Evolutionary conservation across 1,140 invertebrate genomes (phyloP).

Genomic region (Ips typographus): DNA sequence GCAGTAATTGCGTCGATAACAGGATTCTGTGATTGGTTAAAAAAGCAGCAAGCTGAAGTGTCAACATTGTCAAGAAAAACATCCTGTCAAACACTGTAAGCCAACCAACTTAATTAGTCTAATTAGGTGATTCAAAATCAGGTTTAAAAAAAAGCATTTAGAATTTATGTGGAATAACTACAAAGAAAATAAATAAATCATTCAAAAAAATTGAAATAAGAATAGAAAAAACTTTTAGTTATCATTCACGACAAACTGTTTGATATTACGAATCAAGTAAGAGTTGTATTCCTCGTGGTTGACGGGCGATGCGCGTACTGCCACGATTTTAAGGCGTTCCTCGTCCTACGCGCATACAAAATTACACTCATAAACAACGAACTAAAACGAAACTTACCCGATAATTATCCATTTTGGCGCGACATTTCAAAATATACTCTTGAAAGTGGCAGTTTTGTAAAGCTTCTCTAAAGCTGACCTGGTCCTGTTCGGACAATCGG

Average conservation of each 20-base stretch:
- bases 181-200: neutral
- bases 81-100: too few relatives aligned
- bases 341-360: constrained; percentile 70
- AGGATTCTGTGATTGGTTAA: too few relatives aligned
- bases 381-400: constrained; percentile 65
- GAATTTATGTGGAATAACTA: neutral
- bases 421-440: constrained; percentile 76
- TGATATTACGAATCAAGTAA: constrained; percentile 56
- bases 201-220: neutral
- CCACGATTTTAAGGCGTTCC: constrained; percentile 73
- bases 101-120: neutral
- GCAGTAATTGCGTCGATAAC: too few relatives aligned
- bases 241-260: constrained; percentile 31
- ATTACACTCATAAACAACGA: neutral
- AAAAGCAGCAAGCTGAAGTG: too few relatives aligned
- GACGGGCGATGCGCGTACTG: constrained; percentile 66
- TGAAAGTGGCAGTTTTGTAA: constrained; percentile 78
- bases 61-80: too few relatives aligned
- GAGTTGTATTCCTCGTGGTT: constrained; percentile 76
- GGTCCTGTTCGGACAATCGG: constrained; percentile 64
- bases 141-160: neutral
- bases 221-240: neutral
- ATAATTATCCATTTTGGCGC: constrained; percentile 86
- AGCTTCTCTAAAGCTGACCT: constrained; percentile 60
- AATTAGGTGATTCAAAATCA: neutral